phyloP scores from a whole-genome alignment of 1,140 invertebrate genomes.

The Drosophila guanche region DNA sequence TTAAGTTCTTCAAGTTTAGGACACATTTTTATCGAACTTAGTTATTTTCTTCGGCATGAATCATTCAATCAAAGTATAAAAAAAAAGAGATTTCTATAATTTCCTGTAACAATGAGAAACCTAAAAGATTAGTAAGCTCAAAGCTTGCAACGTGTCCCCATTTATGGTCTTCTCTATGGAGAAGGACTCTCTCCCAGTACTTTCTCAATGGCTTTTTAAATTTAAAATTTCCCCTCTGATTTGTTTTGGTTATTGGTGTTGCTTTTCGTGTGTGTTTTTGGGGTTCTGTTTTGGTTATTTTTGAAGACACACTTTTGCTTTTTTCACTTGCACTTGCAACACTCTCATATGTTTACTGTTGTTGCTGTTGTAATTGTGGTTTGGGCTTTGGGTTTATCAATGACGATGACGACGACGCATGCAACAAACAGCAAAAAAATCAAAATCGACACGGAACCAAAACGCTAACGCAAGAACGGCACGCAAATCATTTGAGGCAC shows the following conservation, averaged over 20 bases:
- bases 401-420: slow-evolving; percentile 68
- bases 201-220: slow-evolving; percentile 5
- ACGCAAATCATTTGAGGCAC: slow-evolving; percentile 68
- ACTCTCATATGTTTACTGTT: slow-evolving; percentile 35
- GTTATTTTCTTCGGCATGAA: too few species aligned
- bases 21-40: too few species aligned
- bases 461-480: slow-evolving; percentile 72
- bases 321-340: slow-evolving; percentile 53
- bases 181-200: background rate
- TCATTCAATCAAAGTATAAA: too few species aligned
- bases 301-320: slow-evolving; percentile 64
- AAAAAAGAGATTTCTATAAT: too few species aligned
- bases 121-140: too few species aligned
- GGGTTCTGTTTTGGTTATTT: slow-evolving; percentile 34
- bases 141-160: too few species aligned
- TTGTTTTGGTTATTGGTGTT: slow-evolving; percentile 22
- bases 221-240: background rate
- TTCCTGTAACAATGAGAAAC: too few species aligned
- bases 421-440: slow-evolving; percentile 63
- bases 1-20: too few species aligned
- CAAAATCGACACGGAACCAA: slow-evolving; percentile 59
- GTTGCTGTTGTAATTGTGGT: slow-evolving; percentile 35
- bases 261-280: slow-evolving; percentile 8
- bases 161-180: too few species aligned
- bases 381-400: slow-evolving; percentile 46